These are phyloP conservation scores for Parascotia fuliginaria DNA, from an alignment of 2,888 invertebrate species.

Conservation along the genomic window DNA sequence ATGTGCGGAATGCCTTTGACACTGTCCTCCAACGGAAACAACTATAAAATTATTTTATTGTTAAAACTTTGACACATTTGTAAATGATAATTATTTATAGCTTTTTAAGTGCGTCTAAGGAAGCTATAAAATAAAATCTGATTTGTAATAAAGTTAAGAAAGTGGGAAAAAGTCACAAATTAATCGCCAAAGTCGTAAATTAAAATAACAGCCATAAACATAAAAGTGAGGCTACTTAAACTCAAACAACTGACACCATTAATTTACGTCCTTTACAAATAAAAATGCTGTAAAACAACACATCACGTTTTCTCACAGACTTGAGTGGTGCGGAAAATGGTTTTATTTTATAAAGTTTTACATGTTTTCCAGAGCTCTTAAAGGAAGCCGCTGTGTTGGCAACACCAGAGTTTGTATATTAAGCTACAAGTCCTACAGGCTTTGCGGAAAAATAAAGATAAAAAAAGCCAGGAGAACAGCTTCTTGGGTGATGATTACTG, in stretches of 20 bases:
- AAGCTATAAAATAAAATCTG: constrained; percentile 15
- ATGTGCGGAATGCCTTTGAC: too few species aligned
- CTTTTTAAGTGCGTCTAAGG: constrained; percentile 8
- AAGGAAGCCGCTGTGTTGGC: too few species aligned
- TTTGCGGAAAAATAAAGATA: too few species aligned
- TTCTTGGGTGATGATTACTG: too few species aligned
- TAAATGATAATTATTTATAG: constrained; percentile 6
- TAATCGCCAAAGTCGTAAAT: constrained; percentile 34
- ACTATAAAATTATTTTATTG: background rate
- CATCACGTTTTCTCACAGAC: background rate
- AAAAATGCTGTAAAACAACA: constrained; percentile 29
- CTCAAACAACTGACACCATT: constrained; percentile 34
- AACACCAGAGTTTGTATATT: too few species aligned
- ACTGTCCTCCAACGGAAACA: background rate
- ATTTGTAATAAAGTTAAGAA: constrained; percentile 14
- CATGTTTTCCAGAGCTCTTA: too few species aligned
- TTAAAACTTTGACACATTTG: background rate
- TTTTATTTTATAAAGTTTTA: background rate
- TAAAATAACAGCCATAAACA: constrained; percentile 29
- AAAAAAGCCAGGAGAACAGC: too few species aligned
- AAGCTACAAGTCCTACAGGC: too few species aligned
- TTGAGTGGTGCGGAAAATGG: background rate
- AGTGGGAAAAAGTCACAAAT: constrained; percentile 28
- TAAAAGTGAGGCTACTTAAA: constrained; percentile 20
- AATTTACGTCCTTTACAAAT: constrained; percentile 27